Evolutionary conservation across 2,113 vertebrate species (phyloP).

Genomic region (Heterotilapia buettikoferi): DNA sequence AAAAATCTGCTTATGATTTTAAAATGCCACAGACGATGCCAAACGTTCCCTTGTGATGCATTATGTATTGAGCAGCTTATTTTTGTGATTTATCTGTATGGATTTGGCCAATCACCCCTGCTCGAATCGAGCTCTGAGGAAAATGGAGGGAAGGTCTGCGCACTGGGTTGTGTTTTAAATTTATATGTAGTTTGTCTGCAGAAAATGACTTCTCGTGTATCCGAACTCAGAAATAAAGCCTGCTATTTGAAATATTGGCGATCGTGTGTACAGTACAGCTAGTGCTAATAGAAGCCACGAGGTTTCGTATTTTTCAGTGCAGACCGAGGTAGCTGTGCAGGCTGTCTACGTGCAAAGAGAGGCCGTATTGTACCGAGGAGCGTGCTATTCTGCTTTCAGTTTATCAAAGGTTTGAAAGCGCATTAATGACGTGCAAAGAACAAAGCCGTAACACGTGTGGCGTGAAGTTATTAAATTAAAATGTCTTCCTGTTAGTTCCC

Average conservation of each 20-base stretch:
- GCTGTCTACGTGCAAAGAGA: neutral
- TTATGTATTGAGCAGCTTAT: slow-evolving; percentile 61
- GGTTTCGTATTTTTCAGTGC: neutral
- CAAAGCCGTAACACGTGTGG: slow-evolving; percentile 38
- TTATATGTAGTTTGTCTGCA: slow-evolving; percentile 16
- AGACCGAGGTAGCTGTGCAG: neutral
- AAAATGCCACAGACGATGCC: slow-evolving; percentile 30
- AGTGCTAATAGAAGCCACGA: neutral
- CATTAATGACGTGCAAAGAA: slow-evolving; percentile 23
- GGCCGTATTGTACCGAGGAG: neutral
- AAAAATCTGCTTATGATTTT: slow-evolving; percentile 62
- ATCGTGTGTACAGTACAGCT: neutral
- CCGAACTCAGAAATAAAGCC: neutral
- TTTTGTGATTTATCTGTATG: slow-evolving; percentile 58
- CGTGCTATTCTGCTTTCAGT: neutral
- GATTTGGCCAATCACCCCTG: slow-evolving; percentile 50
- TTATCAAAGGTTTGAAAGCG: neutral
- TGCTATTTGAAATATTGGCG: neutral
- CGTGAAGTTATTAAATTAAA: slow-evolving; percentile 26
- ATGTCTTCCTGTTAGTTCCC: slow-evolving; percentile 23
- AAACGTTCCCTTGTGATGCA: slow-evolving; percentile 24
- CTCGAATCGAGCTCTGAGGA: slow-evolving; percentile 35
- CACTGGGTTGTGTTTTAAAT: slow-evolving; percentile 35
- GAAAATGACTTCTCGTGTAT: slow-evolving; percentile 2
- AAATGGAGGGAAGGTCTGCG: slow-evolving; percentile 4